Evolutionary conservation across 2,797 vertebrate species (phyloP), one percentile per base, ranked within the genome.

Genomic region (Acanthornis magna): DNA sequence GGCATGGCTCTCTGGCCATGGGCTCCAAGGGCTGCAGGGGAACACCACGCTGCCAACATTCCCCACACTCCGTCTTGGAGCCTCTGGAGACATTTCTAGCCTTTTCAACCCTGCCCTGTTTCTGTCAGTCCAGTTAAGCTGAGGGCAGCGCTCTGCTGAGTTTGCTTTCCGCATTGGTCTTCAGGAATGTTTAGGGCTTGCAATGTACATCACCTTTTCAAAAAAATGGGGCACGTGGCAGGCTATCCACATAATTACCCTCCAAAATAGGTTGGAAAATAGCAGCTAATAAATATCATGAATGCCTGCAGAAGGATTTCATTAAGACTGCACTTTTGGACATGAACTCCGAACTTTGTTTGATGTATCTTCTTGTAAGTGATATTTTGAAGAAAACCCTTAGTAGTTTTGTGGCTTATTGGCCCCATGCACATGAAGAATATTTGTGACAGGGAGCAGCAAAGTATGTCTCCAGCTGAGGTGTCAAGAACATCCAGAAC

Each of bases 31-130:
- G 47, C n/a, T 61, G 74, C 45, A 55, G 48, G 47, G 72, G 77
- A 94, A 88, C 0, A 7, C 60, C 1, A 1, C 0, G 5, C 55
- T 82, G 74, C 89, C 0, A 50, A n/a, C 91, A 88, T 77, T 93
- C 91, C 88, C 72, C 76, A 57, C 92, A 76, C 32, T 77, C 91
- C 88, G 82, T 87, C 72, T 29, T 3, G 1, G 23, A 72, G 55
- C 26, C 86, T 89, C 85, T 81, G 89, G 82, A 94, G 85, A 82
- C 4, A 2, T 27, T 74, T 57, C 60, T 93, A 88, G 38, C 93
- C 85, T 95, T 94, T 95, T 96, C 91, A 95, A 95, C 90, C 62
- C 74, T 65, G 55, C 40, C 40, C 82, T 84, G 38, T 73, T 94
- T 67, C 82, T 95, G 19, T 65, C 27, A 50, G 76, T 48, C 58